Conservation (phyloP, 2,797 vertebrate species). For the Microtus obscurus region DNA sequence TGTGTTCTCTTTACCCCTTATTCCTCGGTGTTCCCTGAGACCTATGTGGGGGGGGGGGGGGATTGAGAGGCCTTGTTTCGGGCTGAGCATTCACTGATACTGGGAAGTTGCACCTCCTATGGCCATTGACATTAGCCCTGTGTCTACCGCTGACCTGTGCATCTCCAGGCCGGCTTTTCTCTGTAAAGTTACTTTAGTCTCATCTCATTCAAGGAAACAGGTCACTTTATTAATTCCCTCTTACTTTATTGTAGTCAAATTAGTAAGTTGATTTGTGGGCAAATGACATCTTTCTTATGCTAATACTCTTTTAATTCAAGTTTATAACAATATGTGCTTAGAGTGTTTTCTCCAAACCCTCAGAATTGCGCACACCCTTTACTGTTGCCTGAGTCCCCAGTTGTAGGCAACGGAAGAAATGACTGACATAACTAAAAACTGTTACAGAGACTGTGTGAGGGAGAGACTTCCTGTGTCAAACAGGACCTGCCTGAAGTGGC, state of each 20-base stretch:
- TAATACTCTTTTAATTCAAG: slow-evolving; percentile 14
- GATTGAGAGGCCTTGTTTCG: not conserved
- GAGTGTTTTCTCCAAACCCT: slow-evolving; percentile 5
- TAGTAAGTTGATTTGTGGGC: slow-evolving; percentile 42
- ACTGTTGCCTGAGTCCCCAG: not conserved
- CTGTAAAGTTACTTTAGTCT: slow-evolving; percentile 45
- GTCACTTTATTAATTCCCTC: slow-evolving; percentile 43
- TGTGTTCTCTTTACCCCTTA: not conserved
- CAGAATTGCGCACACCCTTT: not conserved
- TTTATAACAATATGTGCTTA: slow-evolving; percentile 8
- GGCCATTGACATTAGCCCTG: not conserved
- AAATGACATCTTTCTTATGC: slow-evolving; percentile 37
- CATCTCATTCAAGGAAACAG: slow-evolving; percentile 20
- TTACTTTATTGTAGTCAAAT: slow-evolving; percentile 30
- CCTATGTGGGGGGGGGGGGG: no score
- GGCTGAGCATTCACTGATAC: not conserved
- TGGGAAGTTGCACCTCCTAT: not conserved
- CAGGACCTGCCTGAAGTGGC: not conserved
- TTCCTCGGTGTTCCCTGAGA: not conserved
- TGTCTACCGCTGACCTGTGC: not conserved
- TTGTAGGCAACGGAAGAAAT: not conserved
- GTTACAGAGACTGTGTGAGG: slow-evolving; percentile 5
- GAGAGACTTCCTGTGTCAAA: slow-evolving; percentile 16
- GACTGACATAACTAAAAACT: slow-evolving; percentile 1
- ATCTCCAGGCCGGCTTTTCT: not conserved